A percentile compares a stretch with the other conserved stretches of the same genome.
phyloP scores from a whole-genome alignment of 2,888 invertebrate species.

The Corythucha ciliata region DNA sequence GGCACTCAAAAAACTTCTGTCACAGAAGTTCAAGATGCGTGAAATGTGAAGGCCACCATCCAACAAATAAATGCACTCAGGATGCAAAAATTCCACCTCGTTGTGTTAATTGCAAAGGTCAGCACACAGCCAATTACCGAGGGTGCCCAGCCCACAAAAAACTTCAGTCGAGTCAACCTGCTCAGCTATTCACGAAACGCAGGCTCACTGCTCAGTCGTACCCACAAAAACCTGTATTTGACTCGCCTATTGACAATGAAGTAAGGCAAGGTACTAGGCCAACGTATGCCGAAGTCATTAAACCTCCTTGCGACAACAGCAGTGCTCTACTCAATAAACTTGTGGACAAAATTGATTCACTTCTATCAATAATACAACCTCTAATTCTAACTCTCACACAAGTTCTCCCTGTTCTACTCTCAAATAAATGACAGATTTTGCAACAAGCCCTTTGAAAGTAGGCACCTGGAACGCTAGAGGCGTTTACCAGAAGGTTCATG shows the following conservation, averaged over 20 bases:
- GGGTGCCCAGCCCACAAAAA: conserved; percentile 5
- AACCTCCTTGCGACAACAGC: neutral
- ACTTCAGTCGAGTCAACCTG: no score
- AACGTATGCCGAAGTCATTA: no score
- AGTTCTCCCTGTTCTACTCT: neutral
- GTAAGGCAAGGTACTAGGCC: no score
- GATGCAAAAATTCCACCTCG: neutral
- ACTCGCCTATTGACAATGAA: no score
- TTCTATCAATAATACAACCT: neutral
- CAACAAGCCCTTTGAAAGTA: neutral
- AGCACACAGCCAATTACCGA: conserved; percentile 6
- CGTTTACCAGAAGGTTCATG: neutral
- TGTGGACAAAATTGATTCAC: conserved; percentile 13
- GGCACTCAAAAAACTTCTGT: conserved; percentile 10
- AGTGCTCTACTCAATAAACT: no score
- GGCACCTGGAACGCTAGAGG: neutral
- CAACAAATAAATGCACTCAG: neutral
- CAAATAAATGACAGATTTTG: neutral
- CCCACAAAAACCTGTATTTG: no score
- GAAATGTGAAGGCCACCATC: conserved; percentile 2
- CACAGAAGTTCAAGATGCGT: conserved; percentile 6
- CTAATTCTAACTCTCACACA: neutral
- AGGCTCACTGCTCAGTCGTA: no score
- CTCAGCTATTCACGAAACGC: no score
- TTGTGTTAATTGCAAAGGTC: conserved; percentile 2